These are phyloP conservation scores for Agrotis clavis DNA, from an alignment of 2,888 invertebrate genomes.

Conservation along the genomic window DNA sequence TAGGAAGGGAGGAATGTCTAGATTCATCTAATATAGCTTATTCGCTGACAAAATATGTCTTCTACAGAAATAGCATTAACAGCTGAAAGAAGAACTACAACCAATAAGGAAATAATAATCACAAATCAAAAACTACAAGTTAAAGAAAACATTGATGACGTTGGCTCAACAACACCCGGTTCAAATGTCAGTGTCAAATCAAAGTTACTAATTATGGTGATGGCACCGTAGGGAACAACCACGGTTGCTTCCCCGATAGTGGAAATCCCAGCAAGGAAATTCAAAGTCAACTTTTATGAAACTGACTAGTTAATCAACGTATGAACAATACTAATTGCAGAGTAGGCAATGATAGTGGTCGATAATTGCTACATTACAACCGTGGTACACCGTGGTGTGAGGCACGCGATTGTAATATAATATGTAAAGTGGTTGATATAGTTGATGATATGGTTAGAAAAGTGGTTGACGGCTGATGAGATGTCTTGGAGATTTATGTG, in stretches of 20 bases:
- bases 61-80: background rate
- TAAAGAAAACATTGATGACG: background rate
- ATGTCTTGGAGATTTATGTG: background rate
- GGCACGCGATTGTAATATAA: constrained; percentile 35
- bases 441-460: constrained; percentile 3
- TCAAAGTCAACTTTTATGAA: constrained; percentile 29
- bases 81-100: background rate
- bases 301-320: constrained; percentile 43
- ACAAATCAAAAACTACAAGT: background rate
- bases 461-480: background rate
- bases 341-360: constrained; percentile 35
- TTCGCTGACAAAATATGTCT: too few species aligned
- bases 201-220: background rate
- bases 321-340: constrained; percentile 38
- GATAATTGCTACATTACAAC: constrained; percentile 44
- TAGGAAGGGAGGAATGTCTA: background rate
- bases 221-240: too few species aligned
- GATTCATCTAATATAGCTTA: too few species aligned
- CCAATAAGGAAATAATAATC: too few species aligned
- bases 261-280: constrained; percentile 51
- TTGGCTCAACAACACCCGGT: background rate
- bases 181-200: background rate
- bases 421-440: background rate
- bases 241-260: constrained; percentile 4
- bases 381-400: constrained; percentile 19